Percentiles rank a stretch among this genome's conserved stretches.
phyloP scores from a whole-genome alignment of 2,113 vertebrate species.

The Australoheros scitulus region DNA sequence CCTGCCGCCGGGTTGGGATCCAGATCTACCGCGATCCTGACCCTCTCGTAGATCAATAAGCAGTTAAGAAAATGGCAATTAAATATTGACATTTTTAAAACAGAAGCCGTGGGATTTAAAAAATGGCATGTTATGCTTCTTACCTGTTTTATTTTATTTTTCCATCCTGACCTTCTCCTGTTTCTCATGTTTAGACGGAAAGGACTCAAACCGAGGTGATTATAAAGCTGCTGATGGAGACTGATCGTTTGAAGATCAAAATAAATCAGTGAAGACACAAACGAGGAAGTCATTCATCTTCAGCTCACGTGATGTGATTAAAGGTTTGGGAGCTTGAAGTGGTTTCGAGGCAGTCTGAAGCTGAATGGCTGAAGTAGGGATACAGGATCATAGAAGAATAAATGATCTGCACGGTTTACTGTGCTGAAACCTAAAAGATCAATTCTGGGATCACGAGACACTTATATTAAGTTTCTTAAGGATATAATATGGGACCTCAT shows the following conservation, averaged over 20 bases:
- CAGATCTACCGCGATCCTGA: no score
- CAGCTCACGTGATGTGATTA: not conserved
- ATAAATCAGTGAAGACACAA: not conserved
- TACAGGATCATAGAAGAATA: not conserved
- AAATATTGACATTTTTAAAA: no score
- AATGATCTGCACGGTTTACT: not conserved
- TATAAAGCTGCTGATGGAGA: not conserved
- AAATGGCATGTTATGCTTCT: no score
- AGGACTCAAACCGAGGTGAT: not conserved
- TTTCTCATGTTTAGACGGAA: not conserved
- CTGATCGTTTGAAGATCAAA: not conserved
- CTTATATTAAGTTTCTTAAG: not conserved
- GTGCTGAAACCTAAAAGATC: not conserved
- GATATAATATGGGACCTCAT: not conserved
- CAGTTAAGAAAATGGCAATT: no score
- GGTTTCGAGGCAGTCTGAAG: not conserved
- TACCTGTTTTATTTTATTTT: no score
- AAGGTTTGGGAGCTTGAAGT: not conserved
- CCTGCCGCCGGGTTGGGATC: no score
- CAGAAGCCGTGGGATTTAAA: no score
- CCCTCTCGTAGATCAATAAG: no score
- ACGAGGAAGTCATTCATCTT: constrained; percentile 1
- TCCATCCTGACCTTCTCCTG: not conserved
- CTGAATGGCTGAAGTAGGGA: not conserved
- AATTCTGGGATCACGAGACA: not conserved